Base-by-base conservation (phyloP, 2,888 invertebrate species). In the Drosophila ezoana region DNA sequence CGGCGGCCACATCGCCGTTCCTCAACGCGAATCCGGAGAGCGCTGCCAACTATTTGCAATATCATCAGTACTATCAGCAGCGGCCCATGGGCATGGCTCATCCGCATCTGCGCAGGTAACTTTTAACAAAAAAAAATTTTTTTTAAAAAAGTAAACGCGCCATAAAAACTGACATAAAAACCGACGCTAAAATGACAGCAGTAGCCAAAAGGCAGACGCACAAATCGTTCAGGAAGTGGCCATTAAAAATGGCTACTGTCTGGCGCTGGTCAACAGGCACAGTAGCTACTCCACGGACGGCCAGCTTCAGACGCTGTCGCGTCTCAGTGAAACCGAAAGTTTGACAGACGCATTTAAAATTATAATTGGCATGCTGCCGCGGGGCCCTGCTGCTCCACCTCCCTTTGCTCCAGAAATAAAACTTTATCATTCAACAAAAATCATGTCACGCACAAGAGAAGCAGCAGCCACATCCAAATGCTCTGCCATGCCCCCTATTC, bases 301-400 rank as follows among this genome's bases (percentile, higher is more conserved):
- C 10, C 40, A 10, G 16, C 16, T 16, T 10, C 16, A 40, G 40
- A 16, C 54, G 13, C 9, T 11, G 53, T 14, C n/a, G n/a, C 32
- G 53, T 53, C 52, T 54, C 66, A 16, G 32, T 18, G 71, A 80
- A 78, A 79, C 63, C 41, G 76, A 78, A 77, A 83, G 78, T 82
- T 87, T 87, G 87, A 89, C 87, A 86, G 86, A 73, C 85, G 79
- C 81, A 87, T 87, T 89, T 81, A 87, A 84, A 87, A 85, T 83
- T 87, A 81, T 89, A 90, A 90, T 90, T 90, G 89, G 87, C 89
- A 82, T 88, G 88, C 87, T 81, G 69, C 79, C 72, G 69, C 79
- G 63, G 57, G 56, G 35, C 51, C 48, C 44, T 16, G 51, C 35
- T 47, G 13, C 33, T 23, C 14, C n/a, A 41, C 1, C 9, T 32